Base-by-base conservation (phyloP, 2,797 vertebrate species). In the Hozukius guyotensis region DNA sequence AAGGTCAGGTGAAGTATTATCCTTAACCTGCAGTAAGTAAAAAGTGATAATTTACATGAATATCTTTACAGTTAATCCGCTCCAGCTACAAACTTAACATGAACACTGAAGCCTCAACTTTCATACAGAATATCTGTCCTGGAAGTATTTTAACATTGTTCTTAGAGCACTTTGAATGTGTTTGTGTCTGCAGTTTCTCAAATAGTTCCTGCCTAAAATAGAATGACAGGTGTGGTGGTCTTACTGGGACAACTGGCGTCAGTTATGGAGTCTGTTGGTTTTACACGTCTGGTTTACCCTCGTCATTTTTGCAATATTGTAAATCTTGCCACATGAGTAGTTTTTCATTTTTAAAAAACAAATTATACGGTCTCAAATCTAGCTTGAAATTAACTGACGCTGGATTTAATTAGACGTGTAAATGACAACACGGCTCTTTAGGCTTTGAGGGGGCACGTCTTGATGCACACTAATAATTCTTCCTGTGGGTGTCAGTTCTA, bases 131-230 rank as follows among this genome's bases (percentile, higher is more conserved):
- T 25, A 64, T 59, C n/a, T 72, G 61, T 46, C 25, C 16, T 16
- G 8, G 18, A 36, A 13, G 31, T 29, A 24, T 46, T 72, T 57
- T 6, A 46, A 64, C 10, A 32, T 32, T 31, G 6, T 29, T 78
- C 0, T 65, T 34, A 1, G 22, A 46, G 42, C 55, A 31, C 31
- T 59, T 14, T 71, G 4, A 25, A 38, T 56, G 49, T 65, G 42
- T 25, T 53, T 25, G 27, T 24, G 32, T 59, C 4, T 14, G n/a
- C 27, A 16, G 38, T 64, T 80, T 38, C 56, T 55, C 22, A 76
- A 78, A 71, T 77, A 72, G 74, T 52, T 67, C 34, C 24, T 14
- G 69, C 66, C 81, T 72, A 32, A 86, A 81, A 84, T 81, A 89
- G 79, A 72, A 49, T 13, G 42, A 72, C 83, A 71, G 80, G 56